Evolutionary conservation across 2,797 vertebrate species (phyloP).

Genomic region (Galaxias olidus): DNA sequence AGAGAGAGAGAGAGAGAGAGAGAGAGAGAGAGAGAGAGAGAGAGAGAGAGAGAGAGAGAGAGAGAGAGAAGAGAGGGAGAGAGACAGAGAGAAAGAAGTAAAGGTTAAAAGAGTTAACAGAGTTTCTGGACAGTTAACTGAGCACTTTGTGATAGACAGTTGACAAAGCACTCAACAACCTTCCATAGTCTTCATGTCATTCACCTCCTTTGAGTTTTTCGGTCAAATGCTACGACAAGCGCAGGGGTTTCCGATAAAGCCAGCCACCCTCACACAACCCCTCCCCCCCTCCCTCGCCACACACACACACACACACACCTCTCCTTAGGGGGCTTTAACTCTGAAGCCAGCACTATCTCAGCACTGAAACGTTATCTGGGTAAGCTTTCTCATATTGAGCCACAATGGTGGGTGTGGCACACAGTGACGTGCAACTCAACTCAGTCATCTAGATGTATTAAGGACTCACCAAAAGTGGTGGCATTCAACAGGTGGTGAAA

Average conservation of each 20-base stretch:
- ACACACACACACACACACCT: neutral
- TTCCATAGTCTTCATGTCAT: neutral
- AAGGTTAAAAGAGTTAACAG: too few relatives aligned
- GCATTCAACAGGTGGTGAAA: slow-evolving; percentile 13
- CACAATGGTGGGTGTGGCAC: slow-evolving; percentile 8
- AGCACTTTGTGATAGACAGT: neutral
- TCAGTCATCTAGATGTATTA: slow-evolving; percentile 19
- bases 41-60: too few relatives aligned
- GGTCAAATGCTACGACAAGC: slow-evolving; percentile 3
- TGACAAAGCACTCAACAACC: neutral
- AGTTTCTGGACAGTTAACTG: neutral
- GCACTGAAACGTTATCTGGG: slow-evolving; percentile 6
- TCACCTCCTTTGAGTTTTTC: neutral
- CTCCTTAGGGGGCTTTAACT: neutral
- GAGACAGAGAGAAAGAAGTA: too few relatives aligned
- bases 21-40: too few relatives aligned
- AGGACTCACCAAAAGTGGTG: slow-evolving; percentile 7
- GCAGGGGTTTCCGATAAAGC: neutral
- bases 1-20: too few relatives aligned
- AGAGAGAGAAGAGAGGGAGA: too few relatives aligned
- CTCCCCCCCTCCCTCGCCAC: neutral
- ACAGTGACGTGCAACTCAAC: slow-evolving; percentile 10
- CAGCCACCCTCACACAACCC: neutral
- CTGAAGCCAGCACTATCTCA: slow-evolving; percentile 9
- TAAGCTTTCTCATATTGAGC: neutral